These are phyloP conservation scores for Drosophila lutescens DNA, from an alignment of 2,888 invertebrate genomes.

Conservation along the genomic window DNA sequence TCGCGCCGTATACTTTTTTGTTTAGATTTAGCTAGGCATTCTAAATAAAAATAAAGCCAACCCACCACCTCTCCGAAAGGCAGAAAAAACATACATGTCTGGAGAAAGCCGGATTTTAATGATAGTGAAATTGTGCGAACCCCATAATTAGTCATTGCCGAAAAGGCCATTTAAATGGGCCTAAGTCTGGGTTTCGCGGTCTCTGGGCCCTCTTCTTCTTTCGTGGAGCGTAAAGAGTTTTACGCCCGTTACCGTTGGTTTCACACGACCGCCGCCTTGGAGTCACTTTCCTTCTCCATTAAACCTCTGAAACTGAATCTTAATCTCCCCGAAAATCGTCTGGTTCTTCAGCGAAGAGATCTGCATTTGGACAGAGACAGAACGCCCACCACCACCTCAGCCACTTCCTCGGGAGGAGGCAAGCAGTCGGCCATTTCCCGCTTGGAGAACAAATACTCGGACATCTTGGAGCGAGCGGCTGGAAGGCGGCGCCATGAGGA, in stretches of 20 bases:
- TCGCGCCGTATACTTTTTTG: slow-evolving; percentile 67
- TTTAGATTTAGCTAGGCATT: slow-evolving; percentile 73
- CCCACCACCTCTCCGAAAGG: not conserved
- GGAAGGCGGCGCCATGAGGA: slow-evolving; percentile 85
- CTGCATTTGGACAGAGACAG: slow-evolving; percentile 83
- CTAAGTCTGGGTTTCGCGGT: slow-evolving; percentile 32
- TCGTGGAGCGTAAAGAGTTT: slow-evolving; percentile 65
- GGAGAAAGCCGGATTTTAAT: slow-evolving; percentile 62
- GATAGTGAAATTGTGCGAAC: slow-evolving; percentile 68
- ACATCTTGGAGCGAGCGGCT: slow-evolving; percentile 90
- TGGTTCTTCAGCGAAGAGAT: slow-evolving; percentile 71
- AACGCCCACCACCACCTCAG: slow-evolving; percentile 78
- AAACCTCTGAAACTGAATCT: slow-evolving; percentile 41
- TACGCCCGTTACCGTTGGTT: slow-evolving; percentile 68
- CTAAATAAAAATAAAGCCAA: slow-evolving; percentile 61
- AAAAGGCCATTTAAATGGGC: slow-evolving; percentile 67
- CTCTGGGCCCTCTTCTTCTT: slow-evolving; percentile 37
- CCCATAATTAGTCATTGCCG: slow-evolving; percentile 69
- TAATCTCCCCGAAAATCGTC: slow-evolving; percentile 12
- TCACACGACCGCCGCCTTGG: slow-evolving; percentile 74
- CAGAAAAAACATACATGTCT: slow-evolving; percentile 21
- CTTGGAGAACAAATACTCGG: slow-evolving; percentile 91
- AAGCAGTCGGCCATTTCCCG: slow-evolving; percentile 87
- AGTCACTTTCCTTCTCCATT: slow-evolving; percentile 72
- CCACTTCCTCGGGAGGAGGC: slow-evolving; percentile 46